phyloP scores from a whole-genome alignment of 2,113 vertebrate species.

The Oryctolagus cuniculus region mOryCun1.1 NC_091445.1:88490001-88490500 shows the following conservation, averaged over 20 bases:
- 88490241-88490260: background rate
- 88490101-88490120: background rate
- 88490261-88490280: background rate
- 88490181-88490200: background rate
- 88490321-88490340: background rate
- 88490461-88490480: slow-evolving; percentile 4
- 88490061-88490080: background rate
- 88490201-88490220: background rate
- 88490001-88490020: background rate
- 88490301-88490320: background rate
- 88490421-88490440: background rate
- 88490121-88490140: background rate
- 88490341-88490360: background rate
- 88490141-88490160: background rate
- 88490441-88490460: background rate
- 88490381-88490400: background rate
- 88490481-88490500: background rate
- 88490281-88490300: background rate
- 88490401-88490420: background rate
- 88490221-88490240: background rate
- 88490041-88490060: background rate
- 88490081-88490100: background rate
- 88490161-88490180: background rate
- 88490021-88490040: slow-evolving; percentile 3
- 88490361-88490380: background rate